Conservation (phyloP, 2,113 vertebrate species). For the Andinoacara biseriatus region DNA sequence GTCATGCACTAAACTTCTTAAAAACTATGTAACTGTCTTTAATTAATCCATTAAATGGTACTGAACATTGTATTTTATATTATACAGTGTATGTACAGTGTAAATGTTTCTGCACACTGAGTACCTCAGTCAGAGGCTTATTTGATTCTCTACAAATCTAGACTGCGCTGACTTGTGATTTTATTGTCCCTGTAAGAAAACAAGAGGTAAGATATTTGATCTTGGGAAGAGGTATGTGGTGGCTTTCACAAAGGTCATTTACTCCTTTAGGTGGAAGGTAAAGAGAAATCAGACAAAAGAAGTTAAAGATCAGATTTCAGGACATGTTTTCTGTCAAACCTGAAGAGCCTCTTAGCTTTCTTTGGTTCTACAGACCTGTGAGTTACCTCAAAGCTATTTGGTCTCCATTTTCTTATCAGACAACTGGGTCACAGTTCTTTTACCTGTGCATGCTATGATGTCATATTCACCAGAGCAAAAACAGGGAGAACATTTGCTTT, state of each 20-base stretch:
- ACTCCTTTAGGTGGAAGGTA: slow-evolving; percentile 8
- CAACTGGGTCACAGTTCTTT: slow-evolving; percentile 38
- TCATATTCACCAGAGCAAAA: slow-evolving; percentile 15
- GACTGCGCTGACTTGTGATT: not conserved
- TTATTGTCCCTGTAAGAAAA: not conserved
- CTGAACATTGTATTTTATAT: not conserved
- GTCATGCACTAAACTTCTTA: not conserved
- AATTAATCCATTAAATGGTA: not conserved
- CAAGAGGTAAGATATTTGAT: not conserved
- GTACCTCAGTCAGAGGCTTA: not conserved
- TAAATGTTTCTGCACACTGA: not conserved
- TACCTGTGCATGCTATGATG: slow-evolving; percentile 43
- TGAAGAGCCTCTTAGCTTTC: not conserved
- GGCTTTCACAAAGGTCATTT: slow-evolving; percentile 31
- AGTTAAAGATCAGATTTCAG: not conserved
- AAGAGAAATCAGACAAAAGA: slow-evolving; percentile 16
- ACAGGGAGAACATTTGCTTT: not conserved
- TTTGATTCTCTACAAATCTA: not conserved
- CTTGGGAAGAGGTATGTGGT: not conserved
- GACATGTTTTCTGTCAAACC: not conserved
- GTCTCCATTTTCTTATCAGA: slow-evolving; percentile 28
- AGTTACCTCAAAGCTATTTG: not conserved
- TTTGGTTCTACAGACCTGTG: not conserved
- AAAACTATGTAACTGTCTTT: not conserved
- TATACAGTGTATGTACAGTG: too few relatives aligned